A percentile compares a stretch with the other conserved stretches of the same genome.
Conservation (phyloP, 23 tunicate species). For the Diplosoma virens region DNA sequence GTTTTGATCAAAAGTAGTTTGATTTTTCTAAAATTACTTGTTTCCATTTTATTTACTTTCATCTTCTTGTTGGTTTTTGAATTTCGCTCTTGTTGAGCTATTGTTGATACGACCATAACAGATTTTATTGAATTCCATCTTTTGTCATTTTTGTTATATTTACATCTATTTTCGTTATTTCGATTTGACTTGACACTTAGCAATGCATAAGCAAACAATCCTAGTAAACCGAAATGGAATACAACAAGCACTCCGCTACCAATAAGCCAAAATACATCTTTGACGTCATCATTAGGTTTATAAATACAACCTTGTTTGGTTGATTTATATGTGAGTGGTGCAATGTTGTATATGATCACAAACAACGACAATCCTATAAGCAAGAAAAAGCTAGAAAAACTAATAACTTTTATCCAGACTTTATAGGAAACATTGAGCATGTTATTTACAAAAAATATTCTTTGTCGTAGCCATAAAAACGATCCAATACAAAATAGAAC, state of each 20-base stretch:
- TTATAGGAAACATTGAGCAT: conserved; percentile 23
- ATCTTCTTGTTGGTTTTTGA: no score
- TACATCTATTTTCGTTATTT: no score
- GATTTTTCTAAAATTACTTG: no score
- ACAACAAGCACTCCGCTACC: conserved; percentile 11
- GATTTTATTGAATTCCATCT: no score
- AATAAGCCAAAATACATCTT: neutral
- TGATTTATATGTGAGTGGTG: conserved; percentile 34
- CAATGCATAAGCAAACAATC: conserved; percentile 46
- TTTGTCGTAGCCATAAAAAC: conserved; percentile 72
- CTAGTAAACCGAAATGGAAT: conserved; percentile 22
- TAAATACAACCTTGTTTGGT: conserved; percentile 31
- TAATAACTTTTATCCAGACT: conserved; percentile 13
- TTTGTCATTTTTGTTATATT: no score
- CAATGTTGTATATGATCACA: neutral
- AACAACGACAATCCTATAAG: conserved; percentile 6
- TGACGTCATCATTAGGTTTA: neutral
- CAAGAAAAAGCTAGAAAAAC: conserved; percentile 39
- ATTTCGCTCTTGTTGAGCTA: no score
- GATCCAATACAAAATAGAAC: conserved; percentile 25
- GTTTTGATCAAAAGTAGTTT: conserved; percentile 1
- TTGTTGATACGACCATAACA: no score
- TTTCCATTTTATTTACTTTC: no score
- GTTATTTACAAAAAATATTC: conserved; percentile 38
- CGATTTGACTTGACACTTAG: no score